Conservation (phyloP, 2,888 invertebrate species). For the Macrostomum cliftonense region DNA sequence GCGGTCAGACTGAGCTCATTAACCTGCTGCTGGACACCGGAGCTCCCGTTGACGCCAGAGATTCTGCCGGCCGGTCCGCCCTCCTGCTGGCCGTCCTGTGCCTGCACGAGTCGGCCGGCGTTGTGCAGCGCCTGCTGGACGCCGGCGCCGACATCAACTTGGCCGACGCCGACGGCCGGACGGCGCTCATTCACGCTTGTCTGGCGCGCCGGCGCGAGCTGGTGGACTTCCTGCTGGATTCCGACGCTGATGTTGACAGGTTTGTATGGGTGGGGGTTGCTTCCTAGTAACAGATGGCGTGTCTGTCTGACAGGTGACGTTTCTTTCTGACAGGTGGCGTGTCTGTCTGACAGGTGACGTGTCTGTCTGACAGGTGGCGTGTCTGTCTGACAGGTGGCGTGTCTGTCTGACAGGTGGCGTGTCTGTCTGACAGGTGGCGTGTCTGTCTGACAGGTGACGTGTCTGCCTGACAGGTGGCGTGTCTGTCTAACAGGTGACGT, state of each 20-base stretch:
- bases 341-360: too few relatives aligned
- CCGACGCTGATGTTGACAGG: slow-evolving; percentile 62
- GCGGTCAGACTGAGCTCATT: slow-evolving; percentile 38
- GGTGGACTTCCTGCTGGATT: slow-evolving; percentile 58
- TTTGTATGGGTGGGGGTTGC: too few relatives aligned
- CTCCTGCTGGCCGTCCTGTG: slow-evolving; percentile 22
- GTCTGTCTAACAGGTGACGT: too few relatives aligned
- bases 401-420: too few relatives aligned
- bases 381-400: too few relatives aligned
- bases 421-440: too few relatives aligned
- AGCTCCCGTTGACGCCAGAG: slow-evolving; percentile 38
- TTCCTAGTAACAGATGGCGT: too few relatives aligned
- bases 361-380: too few relatives aligned
- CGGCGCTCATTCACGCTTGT: slow-evolving; percentile 10
- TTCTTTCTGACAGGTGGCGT: too few relatives aligned
- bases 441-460: too few relatives aligned
- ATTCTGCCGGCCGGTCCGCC: slow-evolving; percentile 39
- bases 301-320: too few relatives aligned
- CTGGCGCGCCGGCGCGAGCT: background rate
- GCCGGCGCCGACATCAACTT: slow-evolving; percentile 60
- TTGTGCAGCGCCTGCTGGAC: slow-evolving; percentile 54
- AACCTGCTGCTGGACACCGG: slow-evolving; percentile 29
- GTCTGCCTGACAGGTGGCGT: too few relatives aligned
- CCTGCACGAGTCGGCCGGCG: slow-evolving; percentile 39
- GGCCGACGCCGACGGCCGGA: slow-evolving; percentile 43